Evolutionary conservation across 2,113 vertebrate genomes (phyloP).

Genomic region (Trichomycterus rosablanca): DNA sequence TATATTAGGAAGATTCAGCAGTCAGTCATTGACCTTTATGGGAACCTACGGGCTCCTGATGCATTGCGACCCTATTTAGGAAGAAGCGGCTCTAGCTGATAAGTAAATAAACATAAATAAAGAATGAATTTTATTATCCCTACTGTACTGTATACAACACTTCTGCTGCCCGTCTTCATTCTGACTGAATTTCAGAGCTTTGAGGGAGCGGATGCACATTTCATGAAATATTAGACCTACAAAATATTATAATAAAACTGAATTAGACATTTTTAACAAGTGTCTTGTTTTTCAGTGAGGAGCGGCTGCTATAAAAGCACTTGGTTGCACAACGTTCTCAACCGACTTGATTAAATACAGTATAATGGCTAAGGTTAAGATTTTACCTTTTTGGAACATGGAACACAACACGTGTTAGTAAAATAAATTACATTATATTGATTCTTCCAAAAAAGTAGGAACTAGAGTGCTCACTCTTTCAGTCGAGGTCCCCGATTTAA

Average conservation of each 20-base stretch:
- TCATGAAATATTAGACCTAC: background rate
- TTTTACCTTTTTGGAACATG: background rate
- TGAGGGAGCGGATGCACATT: background rate
- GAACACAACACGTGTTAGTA: background rate
- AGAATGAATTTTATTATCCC: too few species aligned
- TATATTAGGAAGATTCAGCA: too few species aligned
- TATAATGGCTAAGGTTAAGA: background rate
- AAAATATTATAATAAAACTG: too few species aligned
- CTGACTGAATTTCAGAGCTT: too few species aligned
- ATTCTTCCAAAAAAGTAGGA: conserved; percentile 4
- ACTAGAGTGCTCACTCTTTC: background rate
- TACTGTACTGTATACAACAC: background rate
- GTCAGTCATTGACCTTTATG: too few species aligned
- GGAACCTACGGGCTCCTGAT: too few species aligned
- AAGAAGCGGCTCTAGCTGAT: too few species aligned
- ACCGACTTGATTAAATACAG: background rate
- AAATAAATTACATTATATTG: background rate
- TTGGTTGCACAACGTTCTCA: background rate
- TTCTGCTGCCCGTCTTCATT: too few species aligned
- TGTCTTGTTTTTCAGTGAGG: background rate
- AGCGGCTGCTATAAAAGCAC: background rate
- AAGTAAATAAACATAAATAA: too few species aligned
- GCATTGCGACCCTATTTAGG: too few species aligned
- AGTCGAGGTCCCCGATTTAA: background rate
- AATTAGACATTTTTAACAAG: background rate